Percentiles rank a stretch among this genome's conserved stretches.
Evolutionary conservation across 2,888 invertebrate species (phyloP).

Genomic region (Noctua janthe): DNA sequence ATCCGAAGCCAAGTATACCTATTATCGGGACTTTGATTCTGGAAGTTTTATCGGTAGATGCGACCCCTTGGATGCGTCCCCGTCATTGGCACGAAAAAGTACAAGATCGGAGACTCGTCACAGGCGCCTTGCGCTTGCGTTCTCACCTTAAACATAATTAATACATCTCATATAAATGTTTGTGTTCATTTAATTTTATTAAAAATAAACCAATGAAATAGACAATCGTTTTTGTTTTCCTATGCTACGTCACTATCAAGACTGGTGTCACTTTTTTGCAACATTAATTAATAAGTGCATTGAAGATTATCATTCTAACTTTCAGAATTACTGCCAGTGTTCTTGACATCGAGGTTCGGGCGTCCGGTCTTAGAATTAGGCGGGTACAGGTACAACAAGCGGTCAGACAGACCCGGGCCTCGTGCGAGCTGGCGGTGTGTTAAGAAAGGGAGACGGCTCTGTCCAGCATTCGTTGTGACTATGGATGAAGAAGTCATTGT

Average conservation of each 20-base stretch:
- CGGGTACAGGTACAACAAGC: conserved; percentile 76
- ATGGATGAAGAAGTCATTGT: conserved; percentile 73
- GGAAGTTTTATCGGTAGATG: too few species aligned
- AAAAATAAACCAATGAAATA: too few species aligned
- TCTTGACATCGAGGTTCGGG: conserved; percentile 73
- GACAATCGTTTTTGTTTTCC: too few species aligned
- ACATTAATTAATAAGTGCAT: background rate
- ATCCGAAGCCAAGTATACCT: too few species aligned
- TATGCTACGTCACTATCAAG: background rate
- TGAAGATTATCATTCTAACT: background rate
- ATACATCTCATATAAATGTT: too few species aligned
- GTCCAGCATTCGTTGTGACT: conserved; percentile 77
- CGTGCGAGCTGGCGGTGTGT: conserved; percentile 77
- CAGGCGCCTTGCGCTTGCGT: too few species aligned
- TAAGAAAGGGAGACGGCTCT: conserved; percentile 69
- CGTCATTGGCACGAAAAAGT: too few species aligned
- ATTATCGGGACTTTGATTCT: too few species aligned
- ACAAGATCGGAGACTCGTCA: too few species aligned
- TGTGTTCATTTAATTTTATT: too few species aligned
- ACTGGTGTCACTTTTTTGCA: background rate
- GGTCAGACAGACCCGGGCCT: conserved; percentile 72
- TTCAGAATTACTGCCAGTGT: conserved; percentile 64
- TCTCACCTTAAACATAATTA: too few species aligned
- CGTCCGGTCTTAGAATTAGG: conserved; percentile 78
- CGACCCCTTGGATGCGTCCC: too few species aligned